phyloP scores from a whole-genome alignment of 2,113 vertebrate species.

The Siniperca knerii region DNA sequence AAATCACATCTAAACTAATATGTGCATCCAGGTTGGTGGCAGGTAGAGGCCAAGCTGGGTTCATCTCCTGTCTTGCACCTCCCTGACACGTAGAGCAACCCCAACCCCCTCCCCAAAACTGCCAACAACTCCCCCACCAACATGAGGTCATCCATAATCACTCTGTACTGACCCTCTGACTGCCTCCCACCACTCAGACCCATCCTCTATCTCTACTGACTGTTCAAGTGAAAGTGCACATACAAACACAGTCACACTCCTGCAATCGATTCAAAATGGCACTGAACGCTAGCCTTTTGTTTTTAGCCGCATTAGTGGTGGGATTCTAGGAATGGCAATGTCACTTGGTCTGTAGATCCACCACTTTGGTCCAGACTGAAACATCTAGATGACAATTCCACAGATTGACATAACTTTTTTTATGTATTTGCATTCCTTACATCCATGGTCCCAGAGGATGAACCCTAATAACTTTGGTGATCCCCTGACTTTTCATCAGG shows the following conservation, averaged over 20 bases:
- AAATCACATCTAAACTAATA: constrained; percentile 75
- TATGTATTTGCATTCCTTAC: background rate
- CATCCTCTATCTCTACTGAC: constrained; percentile 3
- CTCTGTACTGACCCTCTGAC: constrained; percentile 46
- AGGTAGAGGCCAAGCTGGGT: constrained; percentile 57
- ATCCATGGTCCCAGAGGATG: background rate
- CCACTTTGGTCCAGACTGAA: background rate
- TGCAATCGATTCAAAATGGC: background rate
- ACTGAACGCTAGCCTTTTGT: background rate
- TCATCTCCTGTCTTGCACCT: constrained; percentile 52
- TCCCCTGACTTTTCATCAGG: background rate
- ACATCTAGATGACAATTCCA: background rate
- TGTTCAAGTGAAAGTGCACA: background rate
- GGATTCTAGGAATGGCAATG: background rate
- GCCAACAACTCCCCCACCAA: constrained; percentile 7
- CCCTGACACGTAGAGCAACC: constrained; percentile 27
- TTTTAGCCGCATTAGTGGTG: background rate
- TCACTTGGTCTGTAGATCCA: background rate
- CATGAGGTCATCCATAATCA: constrained; percentile 69
- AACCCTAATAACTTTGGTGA: background rate
- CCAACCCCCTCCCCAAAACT: constrained; percentile 21
- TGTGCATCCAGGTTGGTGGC: constrained; percentile 45
- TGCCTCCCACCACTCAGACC: constrained; percentile 34
- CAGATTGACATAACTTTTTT: background rate
- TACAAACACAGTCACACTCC: background rate